phyloP scores from a whole-genome alignment of 1,140 invertebrate species.

The Antheraea pernyi region DNA sequence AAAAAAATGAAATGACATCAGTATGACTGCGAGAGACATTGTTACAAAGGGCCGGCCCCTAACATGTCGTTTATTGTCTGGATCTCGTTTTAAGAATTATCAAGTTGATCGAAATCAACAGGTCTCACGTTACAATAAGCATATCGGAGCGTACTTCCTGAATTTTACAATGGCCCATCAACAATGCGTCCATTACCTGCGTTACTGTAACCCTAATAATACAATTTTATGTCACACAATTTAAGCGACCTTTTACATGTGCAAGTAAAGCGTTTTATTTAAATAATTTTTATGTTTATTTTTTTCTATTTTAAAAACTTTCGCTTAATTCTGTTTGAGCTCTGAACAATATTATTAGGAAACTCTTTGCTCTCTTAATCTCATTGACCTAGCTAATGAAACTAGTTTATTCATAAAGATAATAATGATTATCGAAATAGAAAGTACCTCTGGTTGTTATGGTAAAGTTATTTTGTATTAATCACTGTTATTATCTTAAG shows the following conservation, averaged over 20 bases:
- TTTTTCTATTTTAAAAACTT: no score
- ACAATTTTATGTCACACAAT: slow-evolving; percentile 19
- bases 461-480: no score
- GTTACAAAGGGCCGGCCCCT: slow-evolving; percentile 11
- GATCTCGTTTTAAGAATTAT: slow-evolving; percentile 14
- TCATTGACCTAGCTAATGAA: no score
- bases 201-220: slow-evolving; percentile 30
- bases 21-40: slow-evolving; percentile 7
- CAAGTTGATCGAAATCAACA: slow-evolving; percentile 15
- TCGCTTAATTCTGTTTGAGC: no score
- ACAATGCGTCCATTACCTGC: slow-evolving; percentile 31
- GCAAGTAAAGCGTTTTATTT: neutral
- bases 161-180: slow-evolving; percentile 25
- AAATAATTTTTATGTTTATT: no score
- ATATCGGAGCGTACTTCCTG: slow-evolving; percentile 37
- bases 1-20: neutral
- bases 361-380: no score
- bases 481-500: no score
- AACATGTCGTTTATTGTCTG: slow-evolving; percentile 9
- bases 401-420: no score
- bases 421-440: no score
- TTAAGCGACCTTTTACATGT: slow-evolving; percentile 19
- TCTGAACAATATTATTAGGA: no score
- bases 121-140: slow-evolving; percentile 3
- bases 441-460: no score